phyloP scores from a whole-genome alignment of 2,113 vertebrate species.

The Archilochus colubris region DNA sequence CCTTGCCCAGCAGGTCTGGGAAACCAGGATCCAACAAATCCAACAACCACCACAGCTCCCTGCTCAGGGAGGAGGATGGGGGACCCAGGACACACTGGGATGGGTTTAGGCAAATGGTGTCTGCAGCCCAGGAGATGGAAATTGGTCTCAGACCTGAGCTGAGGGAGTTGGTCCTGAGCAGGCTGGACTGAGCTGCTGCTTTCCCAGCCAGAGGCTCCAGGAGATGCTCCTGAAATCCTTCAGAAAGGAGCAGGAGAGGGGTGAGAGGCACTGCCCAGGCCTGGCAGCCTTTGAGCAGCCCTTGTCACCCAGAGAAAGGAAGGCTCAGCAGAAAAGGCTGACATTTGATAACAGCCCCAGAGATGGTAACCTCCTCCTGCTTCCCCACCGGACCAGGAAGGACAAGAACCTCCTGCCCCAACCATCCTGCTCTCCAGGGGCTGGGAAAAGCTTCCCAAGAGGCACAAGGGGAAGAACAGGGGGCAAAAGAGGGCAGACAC shows the following conservation, averaged over 20 bases:
- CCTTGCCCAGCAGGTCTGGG: background rate
- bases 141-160: background rate
- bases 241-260: background rate
- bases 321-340: conserved; percentile 21
- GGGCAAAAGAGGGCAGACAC: no score
- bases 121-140: conserved; percentile 5
- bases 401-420: background rate
- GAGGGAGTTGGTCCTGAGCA: background rate
- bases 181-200: background rate
- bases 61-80: background rate
- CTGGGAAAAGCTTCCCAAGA: background rate
- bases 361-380: background rate
- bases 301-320: background rate
- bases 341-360: background rate
- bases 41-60: background rate
- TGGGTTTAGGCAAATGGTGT: conserved; percentile 28
- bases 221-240: background rate
- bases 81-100: background rate
- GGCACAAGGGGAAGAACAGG: background rate
- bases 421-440: background rate
- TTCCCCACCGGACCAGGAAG: background rate
- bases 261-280: background rate
- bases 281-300: conserved; percentile 17
- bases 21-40: background rate
- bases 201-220: accelerated